phyloP scores from a whole-genome alignment of 1,140 invertebrate genomes.

The Planococcus citri region DNA sequence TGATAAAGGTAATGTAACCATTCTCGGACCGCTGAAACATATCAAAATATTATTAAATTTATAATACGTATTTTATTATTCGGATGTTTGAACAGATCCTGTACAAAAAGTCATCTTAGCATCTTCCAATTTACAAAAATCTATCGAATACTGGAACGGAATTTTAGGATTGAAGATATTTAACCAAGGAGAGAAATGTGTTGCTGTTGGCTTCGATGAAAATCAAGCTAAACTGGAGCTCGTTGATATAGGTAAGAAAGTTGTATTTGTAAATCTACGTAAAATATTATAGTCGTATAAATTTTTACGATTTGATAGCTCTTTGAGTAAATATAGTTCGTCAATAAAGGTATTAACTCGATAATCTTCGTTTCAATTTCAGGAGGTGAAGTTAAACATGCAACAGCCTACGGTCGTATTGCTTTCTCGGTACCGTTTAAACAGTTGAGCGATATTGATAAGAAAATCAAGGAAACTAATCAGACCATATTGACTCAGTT shows the following conservation, averaged over 20 bases:
- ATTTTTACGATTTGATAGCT: neutral
- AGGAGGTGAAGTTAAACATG: conserved; percentile 53
- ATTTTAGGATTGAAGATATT: conserved; percentile 61
- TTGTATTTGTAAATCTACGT: too few relatives aligned
- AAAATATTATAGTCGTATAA: neutral
- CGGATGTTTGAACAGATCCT: conserved; percentile 51
- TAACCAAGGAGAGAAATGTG: conserved; percentile 42
- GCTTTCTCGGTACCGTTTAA: conserved; percentile 77
- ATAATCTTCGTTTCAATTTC: neutral
- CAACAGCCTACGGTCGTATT: conserved; percentile 87
- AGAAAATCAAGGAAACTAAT: conserved; percentile 54
- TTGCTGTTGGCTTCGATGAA: conserved; percentile 54
- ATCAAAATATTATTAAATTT: neutral
- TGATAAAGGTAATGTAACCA: conserved; percentile 51
- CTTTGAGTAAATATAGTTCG: neutral
- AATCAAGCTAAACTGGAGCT: conserved; percentile 66
- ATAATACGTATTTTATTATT: too few relatives aligned
- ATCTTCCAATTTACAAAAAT: conserved; percentile 60
- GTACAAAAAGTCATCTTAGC: conserved; percentile 67
- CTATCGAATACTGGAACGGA: conserved; percentile 70
- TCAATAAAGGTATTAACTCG: conserved; percentile 13
- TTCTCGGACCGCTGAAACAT: neutral
- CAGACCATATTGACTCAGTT: conserved; percentile 75
- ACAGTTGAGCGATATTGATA: conserved; percentile 59
- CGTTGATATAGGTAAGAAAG: conserved; percentile 47